Percentiles rank a stretch among this genome's conserved stretches.
phyloP scores from a whole-genome alignment of 2,113 vertebrate genomes.

The Eclectus roratus region DNA sequence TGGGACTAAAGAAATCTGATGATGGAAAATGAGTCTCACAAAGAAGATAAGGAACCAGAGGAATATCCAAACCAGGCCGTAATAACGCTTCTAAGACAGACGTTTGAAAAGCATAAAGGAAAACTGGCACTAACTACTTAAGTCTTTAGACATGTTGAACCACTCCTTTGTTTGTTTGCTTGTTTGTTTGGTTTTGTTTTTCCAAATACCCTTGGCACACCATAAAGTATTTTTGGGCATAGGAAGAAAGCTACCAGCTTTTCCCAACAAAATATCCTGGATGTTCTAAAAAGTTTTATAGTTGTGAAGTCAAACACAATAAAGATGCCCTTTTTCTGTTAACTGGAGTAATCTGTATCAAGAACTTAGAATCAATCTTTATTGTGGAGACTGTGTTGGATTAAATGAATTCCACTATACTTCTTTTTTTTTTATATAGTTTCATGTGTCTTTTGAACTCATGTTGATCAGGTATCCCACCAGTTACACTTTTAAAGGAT shows the following conservation, averaged over 20 bases:
- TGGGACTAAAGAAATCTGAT: fast-evolving
- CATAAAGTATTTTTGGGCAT: not conserved
- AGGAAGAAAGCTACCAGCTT: not conserved
- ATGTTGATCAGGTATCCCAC: not conserved
- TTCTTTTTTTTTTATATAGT: not conserved
- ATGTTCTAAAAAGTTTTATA: not conserved
- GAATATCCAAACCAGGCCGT: not conserved
- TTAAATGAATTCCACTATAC: not conserved
- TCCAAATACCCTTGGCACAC: not conserved
- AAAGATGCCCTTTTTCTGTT: not conserved
- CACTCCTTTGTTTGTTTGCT: no score
- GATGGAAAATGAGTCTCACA: not conserved
- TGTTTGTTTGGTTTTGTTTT: no score
- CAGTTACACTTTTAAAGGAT: not conserved
- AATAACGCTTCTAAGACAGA: not conserved
- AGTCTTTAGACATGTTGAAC: not conserved
- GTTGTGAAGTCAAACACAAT: not conserved
- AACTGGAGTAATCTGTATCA: not conserved
- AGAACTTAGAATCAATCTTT: not conserved
- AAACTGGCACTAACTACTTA: not conserved
- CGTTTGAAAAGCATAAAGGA: not conserved
- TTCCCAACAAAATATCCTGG: not conserved
- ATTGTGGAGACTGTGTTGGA: not conserved
- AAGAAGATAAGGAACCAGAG: not conserved
- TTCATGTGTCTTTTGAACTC: not conserved